Percentiles rank a stretch among this genome's conserved stretches.
These are phyloP conservation scores for Pipa parva DNA, from an alignment of 2,113 vertebrate species.

Conservation along the genomic window DNA sequence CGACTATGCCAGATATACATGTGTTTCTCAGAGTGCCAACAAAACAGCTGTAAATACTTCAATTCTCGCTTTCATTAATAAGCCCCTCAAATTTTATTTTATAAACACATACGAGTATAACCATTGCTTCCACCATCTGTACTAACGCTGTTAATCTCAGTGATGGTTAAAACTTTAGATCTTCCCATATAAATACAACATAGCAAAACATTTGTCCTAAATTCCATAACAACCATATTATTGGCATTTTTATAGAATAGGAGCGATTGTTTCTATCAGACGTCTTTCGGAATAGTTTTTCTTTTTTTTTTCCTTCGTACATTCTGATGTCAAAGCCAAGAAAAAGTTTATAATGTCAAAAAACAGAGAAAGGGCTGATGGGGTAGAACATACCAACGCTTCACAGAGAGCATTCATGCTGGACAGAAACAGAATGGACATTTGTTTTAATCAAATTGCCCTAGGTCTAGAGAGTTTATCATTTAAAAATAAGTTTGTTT, in stretches of 20 bases:
- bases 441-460: conserved; percentile 57
- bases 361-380: conserved; percentile 6
- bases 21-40: no score
- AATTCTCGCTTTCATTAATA: no score
- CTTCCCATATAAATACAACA: no score
- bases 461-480: conserved; percentile 52
- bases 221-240: conserved; percentile 5
- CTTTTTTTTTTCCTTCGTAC: background rate
- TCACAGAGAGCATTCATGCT: conserved; percentile 36
- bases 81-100: no score
- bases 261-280: background rate
- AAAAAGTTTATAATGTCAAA: conserved; percentile 22
- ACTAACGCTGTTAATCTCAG: no score
- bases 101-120: no score
- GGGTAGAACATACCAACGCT: conserved; percentile 37
- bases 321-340: background rate
- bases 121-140: no score
- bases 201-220: background rate
- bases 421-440: conserved; percentile 38
- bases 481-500: conserved; percentile 58
- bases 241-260: background rate
- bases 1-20: no score
- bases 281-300: background rate
- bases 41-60: no score
- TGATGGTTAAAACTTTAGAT: no score